phyloP scores from a whole-genome alignment of 2,797 vertebrate genomes.

The Ficedula albicollis region DNA sequence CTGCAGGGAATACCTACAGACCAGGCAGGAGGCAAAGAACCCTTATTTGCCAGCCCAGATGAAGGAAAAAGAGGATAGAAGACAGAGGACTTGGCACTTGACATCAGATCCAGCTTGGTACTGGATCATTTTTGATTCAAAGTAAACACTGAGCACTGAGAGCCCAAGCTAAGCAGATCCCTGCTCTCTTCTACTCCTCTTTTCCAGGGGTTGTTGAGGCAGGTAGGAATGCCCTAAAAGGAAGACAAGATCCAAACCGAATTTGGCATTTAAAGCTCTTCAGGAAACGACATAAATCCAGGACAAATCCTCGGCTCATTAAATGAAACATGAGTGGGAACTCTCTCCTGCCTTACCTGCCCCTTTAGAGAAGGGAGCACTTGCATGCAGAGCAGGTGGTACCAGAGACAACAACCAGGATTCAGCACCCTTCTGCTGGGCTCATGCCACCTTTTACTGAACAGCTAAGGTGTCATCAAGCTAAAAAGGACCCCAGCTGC shows the following conservation, averaged over 20 bases:
- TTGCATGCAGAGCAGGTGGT: background rate
- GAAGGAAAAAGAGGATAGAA: background rate
- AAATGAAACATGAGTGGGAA: background rate
- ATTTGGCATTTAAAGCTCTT: background rate
- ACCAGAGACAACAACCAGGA: background rate
- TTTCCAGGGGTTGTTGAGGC: background rate
- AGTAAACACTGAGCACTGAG: background rate
- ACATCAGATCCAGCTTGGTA: rapidly evolving
- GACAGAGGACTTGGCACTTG: background rate
- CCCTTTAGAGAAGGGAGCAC: background rate
- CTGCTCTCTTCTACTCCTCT: background rate
- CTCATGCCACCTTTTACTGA: background rate
- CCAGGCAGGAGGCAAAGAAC: background rate
- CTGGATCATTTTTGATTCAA: background rate
- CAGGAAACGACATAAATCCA: background rate
- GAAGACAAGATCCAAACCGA: background rate
- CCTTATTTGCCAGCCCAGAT: background rate
- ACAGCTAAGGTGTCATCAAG: background rate
- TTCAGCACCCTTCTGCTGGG: background rate
- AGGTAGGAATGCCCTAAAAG: background rate
- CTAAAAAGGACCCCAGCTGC: background rate
- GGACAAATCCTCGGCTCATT: background rate
- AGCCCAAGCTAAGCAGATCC: background rate
- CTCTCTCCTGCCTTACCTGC: background rate
- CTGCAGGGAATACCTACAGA: background rate